These are phyloP conservation scores for Erythrolamprus reginae DNA, from an alignment of 2,113 vertebrate genomes.

Conservation along the genomic window DNA sequence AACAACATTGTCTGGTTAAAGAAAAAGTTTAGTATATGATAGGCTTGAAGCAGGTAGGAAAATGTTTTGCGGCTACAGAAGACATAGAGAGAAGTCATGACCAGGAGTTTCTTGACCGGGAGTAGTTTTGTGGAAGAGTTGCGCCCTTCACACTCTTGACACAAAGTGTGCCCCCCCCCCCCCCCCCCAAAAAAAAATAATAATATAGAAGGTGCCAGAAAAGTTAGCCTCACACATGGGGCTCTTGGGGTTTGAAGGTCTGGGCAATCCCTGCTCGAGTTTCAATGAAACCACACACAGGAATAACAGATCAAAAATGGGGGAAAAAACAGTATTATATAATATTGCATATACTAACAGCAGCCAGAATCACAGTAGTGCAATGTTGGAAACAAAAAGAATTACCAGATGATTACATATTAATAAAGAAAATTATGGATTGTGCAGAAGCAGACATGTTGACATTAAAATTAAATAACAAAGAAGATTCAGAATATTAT, in stretches of 20 bases:
- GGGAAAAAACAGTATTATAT: no score
- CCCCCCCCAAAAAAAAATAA: no score
- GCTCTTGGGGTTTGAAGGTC: background rate
- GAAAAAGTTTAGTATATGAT: background rate
- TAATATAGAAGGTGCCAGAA: background rate
- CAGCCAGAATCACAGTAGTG: no score
- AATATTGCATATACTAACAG: no score
- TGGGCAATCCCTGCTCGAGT: background rate
- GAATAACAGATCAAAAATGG: no score
- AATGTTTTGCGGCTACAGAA: background rate
- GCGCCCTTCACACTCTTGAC: background rate
- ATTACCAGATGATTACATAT: no score
- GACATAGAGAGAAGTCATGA: background rate
- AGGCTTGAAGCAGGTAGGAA: background rate
- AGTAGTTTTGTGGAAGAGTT: background rate
- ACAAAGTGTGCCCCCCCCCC: background rate
- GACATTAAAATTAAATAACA: no score
- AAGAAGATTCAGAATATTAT: no score
- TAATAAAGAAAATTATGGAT: no score
- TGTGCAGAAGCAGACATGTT: no score
- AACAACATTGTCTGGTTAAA: background rate
- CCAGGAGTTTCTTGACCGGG: background rate
- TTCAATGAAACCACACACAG: background rate
- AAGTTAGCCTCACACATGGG: background rate
- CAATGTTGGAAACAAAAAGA: no score